Conservation (phyloP, 2,888 invertebrate genomes). For the Ophraella communa region DNA sequence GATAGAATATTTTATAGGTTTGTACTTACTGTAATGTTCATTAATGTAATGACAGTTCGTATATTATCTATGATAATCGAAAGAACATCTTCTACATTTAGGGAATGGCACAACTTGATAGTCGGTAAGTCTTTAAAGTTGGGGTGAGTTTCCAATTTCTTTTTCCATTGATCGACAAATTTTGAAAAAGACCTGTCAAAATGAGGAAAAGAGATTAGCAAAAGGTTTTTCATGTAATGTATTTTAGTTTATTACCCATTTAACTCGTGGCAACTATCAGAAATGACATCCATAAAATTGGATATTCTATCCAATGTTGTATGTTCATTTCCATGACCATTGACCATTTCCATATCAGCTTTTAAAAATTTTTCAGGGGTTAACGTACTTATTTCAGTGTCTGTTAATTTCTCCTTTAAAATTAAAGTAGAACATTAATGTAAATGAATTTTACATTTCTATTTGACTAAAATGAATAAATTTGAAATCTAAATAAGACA, state of each 20-base stretch:
- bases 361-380: not conserved
- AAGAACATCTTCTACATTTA: slow-evolving; percentile 25
- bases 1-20: not conserved
- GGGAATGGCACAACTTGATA: slow-evolving; percentile 23
- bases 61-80: slow-evolving; percentile 27
- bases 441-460: too few relatives aligned
- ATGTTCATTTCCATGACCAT: not conserved
- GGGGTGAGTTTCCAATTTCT: slow-evolving; percentile 19
- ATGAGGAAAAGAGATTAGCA: slow-evolving; percentile 14
- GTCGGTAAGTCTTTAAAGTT: slow-evolving; percentile 13
- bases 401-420: not conserved
- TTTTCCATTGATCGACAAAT: slow-evolving; percentile 27
- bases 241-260: slow-evolving; percentile 20
- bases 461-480: too few relatives aligned
- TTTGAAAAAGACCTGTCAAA: slow-evolving; percentile 24
- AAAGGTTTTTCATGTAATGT: not conserved
- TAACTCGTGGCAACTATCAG: slow-evolving; percentile 21
- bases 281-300: slow-evolving; percentile 17
- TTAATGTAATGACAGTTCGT: slow-evolving; percentile 20
- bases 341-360: not conserved
- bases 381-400: slow-evolving; percentile 7
- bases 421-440: too few relatives aligned
- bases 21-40: slow-evolving; percentile 30
- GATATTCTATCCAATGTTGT: not conserved
- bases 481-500: too few relatives aligned